Conservation (phyloP, 2,113 vertebrate genomes). For the Phrynosoma platyrhinos region DNA sequence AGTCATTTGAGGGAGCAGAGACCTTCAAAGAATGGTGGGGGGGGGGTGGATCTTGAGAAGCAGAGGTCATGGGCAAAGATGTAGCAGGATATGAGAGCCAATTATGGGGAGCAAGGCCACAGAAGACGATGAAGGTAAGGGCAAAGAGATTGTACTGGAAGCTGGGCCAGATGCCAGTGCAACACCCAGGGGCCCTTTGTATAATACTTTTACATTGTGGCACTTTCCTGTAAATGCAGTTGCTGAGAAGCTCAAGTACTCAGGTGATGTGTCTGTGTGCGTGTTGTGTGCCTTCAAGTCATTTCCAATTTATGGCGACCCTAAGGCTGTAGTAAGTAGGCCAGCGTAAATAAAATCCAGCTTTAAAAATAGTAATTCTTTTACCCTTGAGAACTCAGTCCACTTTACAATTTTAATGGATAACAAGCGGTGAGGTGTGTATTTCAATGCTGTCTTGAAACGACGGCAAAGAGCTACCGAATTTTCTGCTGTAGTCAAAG, state of each 20-base stretch:
- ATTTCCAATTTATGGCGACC: too few species aligned
- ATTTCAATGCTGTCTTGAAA: constrained; percentile 17
- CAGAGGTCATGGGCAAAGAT: neutral
- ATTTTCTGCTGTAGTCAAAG: neutral
- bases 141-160: neutral
- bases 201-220: neutral
- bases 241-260: neutral
- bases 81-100: neutral
- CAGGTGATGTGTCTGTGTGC: neutral
- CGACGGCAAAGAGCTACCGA: neutral
- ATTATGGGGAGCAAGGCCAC: neutral
- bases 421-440: neutral
- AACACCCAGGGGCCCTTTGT: neutral
- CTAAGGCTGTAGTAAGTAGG: neutral
- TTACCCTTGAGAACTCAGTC: too few species aligned
- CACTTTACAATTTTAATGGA: neutral
- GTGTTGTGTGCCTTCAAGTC: too few species aligned
- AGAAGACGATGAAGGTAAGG: neutral
- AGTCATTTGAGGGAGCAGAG: neutral
- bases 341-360: neutral
- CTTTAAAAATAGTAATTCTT: neutral
- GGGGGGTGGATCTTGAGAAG: neutral
- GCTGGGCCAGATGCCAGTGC: neutral
- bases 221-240: neutral
- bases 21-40: neutral